Conservation (phyloP, 2,888 invertebrate genomes). For the Dolichopus griseipennis region DNA sequence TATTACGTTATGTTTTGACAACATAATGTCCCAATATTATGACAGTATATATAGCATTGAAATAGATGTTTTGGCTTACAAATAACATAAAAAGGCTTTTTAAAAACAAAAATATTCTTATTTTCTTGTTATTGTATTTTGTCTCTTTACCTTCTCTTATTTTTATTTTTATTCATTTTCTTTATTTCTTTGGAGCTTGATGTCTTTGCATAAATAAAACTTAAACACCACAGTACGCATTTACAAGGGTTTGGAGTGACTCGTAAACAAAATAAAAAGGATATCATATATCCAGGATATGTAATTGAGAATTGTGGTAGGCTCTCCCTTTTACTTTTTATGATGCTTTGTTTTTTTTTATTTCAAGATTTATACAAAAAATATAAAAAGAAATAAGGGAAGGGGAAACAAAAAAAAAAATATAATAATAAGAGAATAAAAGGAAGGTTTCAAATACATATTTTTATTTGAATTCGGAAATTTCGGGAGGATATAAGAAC, state of each 20-base stretch:
- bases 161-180: not conserved
- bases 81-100: constrained; percentile 1
- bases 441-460: not conserved
- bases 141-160: not conserved
- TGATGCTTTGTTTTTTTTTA: not conserved
- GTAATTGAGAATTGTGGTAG: constrained; percentile 6
- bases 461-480: not conserved
- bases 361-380: not conserved
- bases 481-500: not conserved
- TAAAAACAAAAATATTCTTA: not conserved
- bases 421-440: too few species aligned
- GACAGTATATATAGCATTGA: not conserved
- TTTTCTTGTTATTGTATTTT: too few species aligned
- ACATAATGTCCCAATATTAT: constrained; percentile 4
- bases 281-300: constrained; percentile 4
- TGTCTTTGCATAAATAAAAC: constrained; percentile 5
- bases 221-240: not conserved
- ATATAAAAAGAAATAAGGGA: not conserved
- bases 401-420: too few species aligned
- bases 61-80: not conserved
- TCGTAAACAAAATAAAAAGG: not conserved
- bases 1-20: not conserved
- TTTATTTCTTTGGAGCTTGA: not conserved
- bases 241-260: not conserved
- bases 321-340: not conserved